Base-by-base conservation (phyloP, 2,113 vertebrate genomes). In the Scolopax mira region DNA sequence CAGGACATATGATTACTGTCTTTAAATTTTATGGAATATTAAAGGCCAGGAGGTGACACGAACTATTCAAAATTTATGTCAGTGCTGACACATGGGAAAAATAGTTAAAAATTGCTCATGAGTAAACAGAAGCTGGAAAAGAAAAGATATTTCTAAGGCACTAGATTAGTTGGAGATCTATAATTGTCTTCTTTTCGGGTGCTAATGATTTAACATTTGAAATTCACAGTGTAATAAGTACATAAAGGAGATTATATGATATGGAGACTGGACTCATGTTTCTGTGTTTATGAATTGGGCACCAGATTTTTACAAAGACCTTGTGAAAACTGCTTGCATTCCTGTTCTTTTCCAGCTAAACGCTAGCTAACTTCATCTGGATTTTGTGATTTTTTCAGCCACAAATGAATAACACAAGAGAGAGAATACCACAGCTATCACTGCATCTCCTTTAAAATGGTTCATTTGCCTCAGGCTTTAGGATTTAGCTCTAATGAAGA, bases 401-500 rank as follows among this genome's bases (percentile, higher is more conserved):
- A 35, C 77, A 96, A 97, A 88, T 92, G 93, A 77, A 93, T 92
- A 97, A 88, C 88, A 74, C 30, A 42, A 66, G 79, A 86, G 74
- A 89, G 6, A 94, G 89, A 94, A 85, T 83, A 79, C 70, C 83
- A 78, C 64, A 78, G 85, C 89, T 95, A 93, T 95, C 93, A 86
- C 86, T 94, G 93, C 57, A 92, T 96, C 94, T 96, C 81, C 80
- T 89, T 97, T 85, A 96, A 96, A 94, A 94, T 85, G 85, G 73
- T 96, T 97, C 95, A 75, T 97, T 96, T 97, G 96, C 97, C 95
- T 94, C 93, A 70, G 95, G 97, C 94, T 97, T 96, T 89, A 92
- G 92, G 95, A 93, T 96, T 97, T 96, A 96, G 78, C 95, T 93
- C 89, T 97, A 97, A 97, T 96, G 97, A 97, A 97, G 96, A 97